Evolutionary conservation across 2,113 vertebrate genomes (phyloP), one percentile per base, ranked within the genome.

Genomic region (Ictalurus furcatus): DNA sequence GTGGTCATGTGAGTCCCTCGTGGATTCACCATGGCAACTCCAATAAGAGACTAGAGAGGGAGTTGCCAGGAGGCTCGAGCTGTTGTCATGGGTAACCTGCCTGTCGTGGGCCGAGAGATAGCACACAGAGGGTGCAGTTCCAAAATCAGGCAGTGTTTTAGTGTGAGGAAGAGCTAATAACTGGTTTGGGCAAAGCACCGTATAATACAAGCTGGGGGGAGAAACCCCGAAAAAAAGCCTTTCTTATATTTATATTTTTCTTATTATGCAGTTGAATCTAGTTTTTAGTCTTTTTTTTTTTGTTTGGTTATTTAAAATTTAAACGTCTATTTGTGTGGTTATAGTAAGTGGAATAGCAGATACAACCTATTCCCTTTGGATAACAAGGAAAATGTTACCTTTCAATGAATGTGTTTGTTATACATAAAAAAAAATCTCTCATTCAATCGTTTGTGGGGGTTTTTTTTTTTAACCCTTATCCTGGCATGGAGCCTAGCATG

Each of bases 11-110:
- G 93, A 95, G 94, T 94, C 95, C 96, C 94, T 90, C 91, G 94
- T 94, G 94, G 94, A 93, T 95, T 96, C 93, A 85, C 94, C 92
- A 95, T 96, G 90, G 95, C 91, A 96, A 96, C 96, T 89, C 90
- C 91, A 94, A 94, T 95, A 90, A 93, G 94, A 93, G 93, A 95
- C 95, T 94, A 96, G 94, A 95, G 95, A 95, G 94, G 94, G 95
- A 94, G 95, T 95, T 93, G 94, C 95, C 95, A 91, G 95, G 94
- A 94, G 94, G 94, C 94, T 94, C 90, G 91, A 92, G 91, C 92
- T 92, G 95, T 96, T 96, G 96, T 95, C 96, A 96, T 95, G 95
- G 92, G 95, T 92, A 88, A 91, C 93, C 94, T 63, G 93, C 93
- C 92, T 94, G 94, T 92, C 94, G 92, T 90, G 91, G 94, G 93